These are phyloP conservation scores for Stylophora pistillata DNA, from an alignment of 64 coral and sea anemone species.

Conservation along the genomic window DNA sequence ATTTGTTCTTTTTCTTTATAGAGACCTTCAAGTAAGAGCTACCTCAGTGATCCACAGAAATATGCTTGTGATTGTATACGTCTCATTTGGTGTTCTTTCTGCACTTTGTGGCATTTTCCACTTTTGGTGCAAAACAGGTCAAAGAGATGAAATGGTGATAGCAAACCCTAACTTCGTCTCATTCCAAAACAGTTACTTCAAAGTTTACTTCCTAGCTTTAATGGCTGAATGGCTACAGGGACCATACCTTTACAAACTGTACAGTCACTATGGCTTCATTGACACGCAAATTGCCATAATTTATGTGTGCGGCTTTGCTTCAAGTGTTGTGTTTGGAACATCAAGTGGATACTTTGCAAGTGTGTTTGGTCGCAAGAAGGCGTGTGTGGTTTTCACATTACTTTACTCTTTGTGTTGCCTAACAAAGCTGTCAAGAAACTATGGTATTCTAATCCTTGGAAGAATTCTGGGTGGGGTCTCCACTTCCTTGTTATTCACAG, in stretches of 20 bases:
- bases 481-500: conserved; percentile 89
- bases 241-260: conserved; percentile 89
- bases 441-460: conserved; percentile 80
- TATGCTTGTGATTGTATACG: conserved; percentile 91
- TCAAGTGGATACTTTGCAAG: conserved; percentile 87
- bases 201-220: conserved; percentile 87
- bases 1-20: background rate
- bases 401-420: conserved; percentile 90
- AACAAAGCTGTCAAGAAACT: conserved; percentile 93
- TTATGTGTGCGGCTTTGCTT: conserved; percentile 95
- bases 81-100: conserved; percentile 60
- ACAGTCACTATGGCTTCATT: conserved; percentile 97
- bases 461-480: conserved; percentile 93
- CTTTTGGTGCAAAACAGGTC: conserved; percentile 66
- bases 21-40: background rate
- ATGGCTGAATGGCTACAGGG: conserved; percentile 98
- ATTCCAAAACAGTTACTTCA: conserved; percentile 91
- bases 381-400: conserved; percentile 89
- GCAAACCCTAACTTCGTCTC: conserved; percentile 87
- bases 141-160: conserved; percentile 54
- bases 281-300: conserved; percentile 96
- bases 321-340: conserved; percentile 92
- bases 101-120: conserved; percentile 64
- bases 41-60: background rate
- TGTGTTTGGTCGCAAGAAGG: conserved; percentile 89